Base-by-base conservation (phyloP, 2,888 invertebrate species). In the Podotricha telesiphe region DNA sequence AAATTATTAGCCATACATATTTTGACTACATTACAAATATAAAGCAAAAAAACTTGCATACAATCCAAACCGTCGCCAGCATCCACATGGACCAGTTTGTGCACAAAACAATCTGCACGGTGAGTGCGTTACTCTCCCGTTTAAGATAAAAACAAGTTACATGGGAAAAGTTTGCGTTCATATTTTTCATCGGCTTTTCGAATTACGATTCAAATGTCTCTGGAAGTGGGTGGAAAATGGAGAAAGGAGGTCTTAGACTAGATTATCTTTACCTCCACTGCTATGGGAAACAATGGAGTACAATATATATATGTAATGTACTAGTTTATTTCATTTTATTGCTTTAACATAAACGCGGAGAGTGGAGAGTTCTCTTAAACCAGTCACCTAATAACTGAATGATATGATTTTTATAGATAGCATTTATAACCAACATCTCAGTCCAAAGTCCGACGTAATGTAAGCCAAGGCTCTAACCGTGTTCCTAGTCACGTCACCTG, bases 391-490 rank as follows among this genome's bases (percentile, higher is more conserved):
- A 42, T 42, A 42, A 7, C 1, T 8, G 8, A 10, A 50, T 50
- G 20, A 19, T 50, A 20, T 1, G 20, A 6, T 22, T 51, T 53
- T n/a, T 28, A 53, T 42, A 17, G n/a, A 13, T 65, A 42, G 11
- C n/a, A 22, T 65, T 19, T 47, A 45, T 7, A 37, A 28, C 17
- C 19, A 37, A 59, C 22, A 51, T 51, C 20, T 42, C 8, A 67
- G 67, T 34, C 67, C 72, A 73, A 73, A 74, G 63, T 67, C 67
- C 62, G 61, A 56, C 50, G 67, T 58, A 47, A 20, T 51, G 74
- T 74, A 69, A 78, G 77, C 79, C 79, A 81, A 81, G 81, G 80
- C 66, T 70, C 47, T 45, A 51, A 59, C 67, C 75, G 75, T 79
- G 78, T 74, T 69, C 53, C 56, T 65, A 63, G 75, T 77, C 78